phyloP scores from a whole-genome alignment of 2,113 vertebrate species.

The Laticauda colubrina region DNA sequence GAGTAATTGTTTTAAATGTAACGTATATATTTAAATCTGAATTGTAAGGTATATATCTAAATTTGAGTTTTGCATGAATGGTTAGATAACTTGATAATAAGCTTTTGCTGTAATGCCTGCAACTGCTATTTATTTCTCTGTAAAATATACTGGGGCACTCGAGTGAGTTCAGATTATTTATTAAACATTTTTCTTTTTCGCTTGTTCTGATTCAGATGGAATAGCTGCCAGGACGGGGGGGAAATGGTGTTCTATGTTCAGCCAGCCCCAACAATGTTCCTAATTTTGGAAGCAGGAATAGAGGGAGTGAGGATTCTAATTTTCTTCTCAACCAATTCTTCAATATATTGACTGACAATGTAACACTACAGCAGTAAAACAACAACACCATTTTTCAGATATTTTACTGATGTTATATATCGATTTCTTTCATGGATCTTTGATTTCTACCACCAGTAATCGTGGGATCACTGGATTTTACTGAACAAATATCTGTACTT shows the following conservation, averaged over 20 bases:
- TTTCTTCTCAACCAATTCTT: not conserved
- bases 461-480: not conserved
- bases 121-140: not conserved
- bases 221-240: accelerated
- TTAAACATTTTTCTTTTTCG: not conserved
- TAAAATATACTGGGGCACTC: not conserved
- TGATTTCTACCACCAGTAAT: not conserved
- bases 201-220: not conserved
- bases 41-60: not conserved
- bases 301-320: not conserved
- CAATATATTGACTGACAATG: not conserved
- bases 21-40: not conserved
- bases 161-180: not conserved
- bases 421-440: not conserved
- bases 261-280: not conserved
- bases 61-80: not conserved
- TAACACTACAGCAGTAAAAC: not conserved
- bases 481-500: not conserved
- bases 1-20: not conserved
- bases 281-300: not conserved
- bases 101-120: not conserved
- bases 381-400: not conserved
- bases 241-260: not conserved
- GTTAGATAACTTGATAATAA: not conserved
- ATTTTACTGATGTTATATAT: not conserved